Evolutionary conservation across 1,140 invertebrate species (phyloP).

Genomic region (Achroia grisella): DNA sequence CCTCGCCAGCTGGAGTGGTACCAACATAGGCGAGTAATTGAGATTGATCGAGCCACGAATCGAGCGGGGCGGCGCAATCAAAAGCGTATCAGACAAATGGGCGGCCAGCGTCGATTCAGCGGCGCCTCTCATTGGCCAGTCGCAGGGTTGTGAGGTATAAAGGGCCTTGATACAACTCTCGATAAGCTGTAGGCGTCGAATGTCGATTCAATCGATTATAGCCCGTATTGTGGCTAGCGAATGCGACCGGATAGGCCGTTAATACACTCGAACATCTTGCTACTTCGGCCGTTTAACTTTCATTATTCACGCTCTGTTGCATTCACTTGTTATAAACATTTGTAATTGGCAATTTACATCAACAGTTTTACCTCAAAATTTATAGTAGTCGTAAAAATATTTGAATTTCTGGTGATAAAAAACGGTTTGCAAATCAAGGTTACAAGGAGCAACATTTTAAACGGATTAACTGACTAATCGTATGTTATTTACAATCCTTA

Average conservation of each 20-base stretch:
- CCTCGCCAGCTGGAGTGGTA: conserved; percentile 28
- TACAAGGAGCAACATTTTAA: conserved; percentile 33
- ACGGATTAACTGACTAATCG: conserved; percentile 49
- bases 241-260: conserved; percentile 1
- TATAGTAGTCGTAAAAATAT: conserved; percentile 18
- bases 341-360: too few species aligned
- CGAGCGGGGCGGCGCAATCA: conserved; percentile 68
- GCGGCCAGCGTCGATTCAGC: conserved; percentile 22
- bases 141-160: conserved; percentile 43
- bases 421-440: conserved; percentile 34
- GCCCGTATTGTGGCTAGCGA: conserved; percentile 22
- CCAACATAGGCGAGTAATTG: conserved; percentile 48
- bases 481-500: conserved; percentile 62
- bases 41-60: conserved; percentile 65
- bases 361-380: conserved; percentile 3
- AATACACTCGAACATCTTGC: too few species aligned
- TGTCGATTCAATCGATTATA: conserved; percentile 64
- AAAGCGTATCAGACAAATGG: conserved; percentile 65
- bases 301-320: too few species aligned
- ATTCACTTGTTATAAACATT: too few species aligned
- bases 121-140: conserved; percentile 41
- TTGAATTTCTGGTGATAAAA: conserved; percentile 33
- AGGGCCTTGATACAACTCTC: conserved; percentile 65
- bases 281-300: too few species aligned
- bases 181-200: conserved; percentile 64